phyloP scores from a whole-genome alignment of 2,888 invertebrate genomes.

The Coenonympha arcania region DNA sequence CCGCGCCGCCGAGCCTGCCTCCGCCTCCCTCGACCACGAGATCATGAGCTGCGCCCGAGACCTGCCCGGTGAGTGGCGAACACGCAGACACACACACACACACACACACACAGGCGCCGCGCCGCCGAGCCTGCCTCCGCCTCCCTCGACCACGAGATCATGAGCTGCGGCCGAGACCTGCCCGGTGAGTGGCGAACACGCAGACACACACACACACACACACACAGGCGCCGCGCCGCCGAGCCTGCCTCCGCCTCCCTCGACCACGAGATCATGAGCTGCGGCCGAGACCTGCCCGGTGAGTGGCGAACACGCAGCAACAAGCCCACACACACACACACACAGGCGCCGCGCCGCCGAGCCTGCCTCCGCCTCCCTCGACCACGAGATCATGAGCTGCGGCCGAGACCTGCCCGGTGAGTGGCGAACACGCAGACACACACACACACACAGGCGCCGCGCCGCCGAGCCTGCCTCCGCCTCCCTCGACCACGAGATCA shows the following conservation, averaged over 20 bases:
- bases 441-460: slow-evolving; percentile 31
- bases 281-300: slow-evolving; percentile 60
- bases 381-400: slow-evolving; percentile 71
- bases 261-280: slow-evolving; percentile 71
- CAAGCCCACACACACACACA: background rate
- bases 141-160: slow-evolving; percentile 69
- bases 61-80: slow-evolving; percentile 50
- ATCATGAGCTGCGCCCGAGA: slow-evolving; percentile 67
- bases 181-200: slow-evolving; percentile 45
- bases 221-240: slow-evolving; percentile 33
- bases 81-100: background rate
- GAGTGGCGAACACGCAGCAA: slow-evolving; percentile 19
- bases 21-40: slow-evolving; percentile 68
- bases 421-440: slow-evolving; percentile 8
- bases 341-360: slow-evolving; percentile 50
- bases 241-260: slow-evolving; percentile 66
- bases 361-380: slow-evolving; percentile 64
- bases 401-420: slow-evolving; percentile 57
- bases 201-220: background rate
- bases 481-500: slow-evolving; percentile 69
- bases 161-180: slow-evolving; percentile 61
- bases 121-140: slow-evolving; percentile 62
- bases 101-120: no score
- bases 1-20: slow-evolving; percentile 60
- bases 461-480: slow-evolving; percentile 62